Conservation (phyloP, 2,113 vertebrate genomes). For the Cercocebus atys region DNA sequence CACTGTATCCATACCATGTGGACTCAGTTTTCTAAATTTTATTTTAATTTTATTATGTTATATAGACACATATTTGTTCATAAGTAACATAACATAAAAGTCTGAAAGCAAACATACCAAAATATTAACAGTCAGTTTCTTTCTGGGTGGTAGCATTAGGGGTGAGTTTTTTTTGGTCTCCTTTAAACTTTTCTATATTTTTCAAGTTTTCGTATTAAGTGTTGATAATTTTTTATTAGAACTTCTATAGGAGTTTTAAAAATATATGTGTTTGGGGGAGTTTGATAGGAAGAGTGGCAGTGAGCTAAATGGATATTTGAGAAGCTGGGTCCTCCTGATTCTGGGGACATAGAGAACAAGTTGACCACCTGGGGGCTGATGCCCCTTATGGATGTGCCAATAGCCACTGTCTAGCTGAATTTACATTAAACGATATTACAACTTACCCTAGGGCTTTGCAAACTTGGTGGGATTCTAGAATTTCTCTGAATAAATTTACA, state of each 20-base stretch:
- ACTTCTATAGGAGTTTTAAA: neutral
- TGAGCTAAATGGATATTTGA: neutral
- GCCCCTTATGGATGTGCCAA: neutral
- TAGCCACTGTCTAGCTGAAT: neutral
- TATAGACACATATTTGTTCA: neutral
- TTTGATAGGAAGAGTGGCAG: neutral
- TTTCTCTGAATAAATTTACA: neutral
- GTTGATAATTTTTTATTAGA: neutral
- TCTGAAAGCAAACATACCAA: neutral
- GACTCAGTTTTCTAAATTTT: neutral
- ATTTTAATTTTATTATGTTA: constrained; percentile 9
- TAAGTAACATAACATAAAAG: neutral
- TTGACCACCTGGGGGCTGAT: neutral
- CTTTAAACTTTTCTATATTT: constrained; percentile 21
- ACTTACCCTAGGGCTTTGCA: neutral
- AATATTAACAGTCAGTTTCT: constrained; percentile 1
- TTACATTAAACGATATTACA: neutral
- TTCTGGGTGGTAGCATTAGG: neutral
- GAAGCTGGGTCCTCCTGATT: neutral
- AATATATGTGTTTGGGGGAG: neutral
- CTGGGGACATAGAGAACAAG: neutral
- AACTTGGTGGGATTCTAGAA: neutral
- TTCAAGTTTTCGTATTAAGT: constrained; percentile 7
- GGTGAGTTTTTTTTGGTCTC: neutral
- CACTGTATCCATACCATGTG: neutral